These are phyloP conservation scores for Sylvia atricapilla DNA, from an alignment of 2,113 vertebrate species.

Conservation along the genomic window DNA sequence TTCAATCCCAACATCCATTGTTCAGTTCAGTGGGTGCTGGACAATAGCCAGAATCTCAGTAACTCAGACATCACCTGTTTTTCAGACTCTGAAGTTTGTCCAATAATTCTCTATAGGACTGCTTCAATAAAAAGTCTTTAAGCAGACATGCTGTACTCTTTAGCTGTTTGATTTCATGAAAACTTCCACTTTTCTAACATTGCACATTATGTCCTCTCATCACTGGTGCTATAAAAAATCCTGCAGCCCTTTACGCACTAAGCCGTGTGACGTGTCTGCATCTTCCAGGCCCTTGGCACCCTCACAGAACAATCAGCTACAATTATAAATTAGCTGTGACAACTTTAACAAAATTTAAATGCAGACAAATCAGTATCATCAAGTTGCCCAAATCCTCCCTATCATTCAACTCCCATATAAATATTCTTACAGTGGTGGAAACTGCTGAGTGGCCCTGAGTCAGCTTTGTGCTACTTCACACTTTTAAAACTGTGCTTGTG, in stretches of 20 bases:
- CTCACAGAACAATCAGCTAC: background rate
- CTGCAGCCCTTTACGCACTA: background rate
- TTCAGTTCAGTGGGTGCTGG: background rate
- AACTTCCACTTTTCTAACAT: background rate
- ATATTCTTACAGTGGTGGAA: background rate
- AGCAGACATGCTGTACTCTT: background rate
- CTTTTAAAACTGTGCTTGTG: background rate
- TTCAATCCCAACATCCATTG: background rate
- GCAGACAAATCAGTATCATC: background rate
- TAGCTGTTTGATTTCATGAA: background rate
- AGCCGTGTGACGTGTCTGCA: background rate
- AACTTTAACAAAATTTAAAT: background rate
- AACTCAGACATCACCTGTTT: background rate
- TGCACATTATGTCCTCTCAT: background rate
- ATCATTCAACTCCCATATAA: background rate
- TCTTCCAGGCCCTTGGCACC: background rate
- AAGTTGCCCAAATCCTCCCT: background rate
- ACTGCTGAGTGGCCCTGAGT: background rate
- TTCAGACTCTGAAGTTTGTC: background rate
- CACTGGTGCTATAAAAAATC: background rate
- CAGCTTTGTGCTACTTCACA: background rate
- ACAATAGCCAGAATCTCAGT: background rate
- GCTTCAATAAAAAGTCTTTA: background rate
- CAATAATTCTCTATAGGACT: background rate
- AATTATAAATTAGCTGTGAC: background rate